phyloP scores from a whole-genome alignment of 2,113 vertebrate species.

The Bungarus multicinctus region DNA sequence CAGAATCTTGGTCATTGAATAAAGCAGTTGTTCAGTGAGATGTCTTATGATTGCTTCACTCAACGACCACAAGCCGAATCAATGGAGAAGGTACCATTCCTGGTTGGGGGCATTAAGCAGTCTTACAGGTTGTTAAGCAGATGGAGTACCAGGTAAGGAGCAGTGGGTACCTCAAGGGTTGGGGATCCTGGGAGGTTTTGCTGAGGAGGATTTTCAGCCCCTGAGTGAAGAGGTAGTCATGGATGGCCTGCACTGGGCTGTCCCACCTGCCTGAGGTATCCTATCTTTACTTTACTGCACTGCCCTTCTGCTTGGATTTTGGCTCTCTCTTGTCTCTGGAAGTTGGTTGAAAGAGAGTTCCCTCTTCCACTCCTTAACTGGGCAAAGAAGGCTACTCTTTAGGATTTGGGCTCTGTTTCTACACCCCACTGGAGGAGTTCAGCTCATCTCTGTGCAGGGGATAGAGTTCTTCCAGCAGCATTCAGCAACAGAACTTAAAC shows the following conservation, averaged over 20 bases:
- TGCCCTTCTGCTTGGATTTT: background rate
- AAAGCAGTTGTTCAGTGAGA: background rate
- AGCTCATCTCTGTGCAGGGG: background rate
- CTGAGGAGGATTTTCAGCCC: background rate
- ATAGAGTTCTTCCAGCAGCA: background rate
- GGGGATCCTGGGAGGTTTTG: background rate
- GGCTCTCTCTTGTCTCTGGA: background rate
- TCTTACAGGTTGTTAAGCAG: background rate
- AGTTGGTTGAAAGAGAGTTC: background rate
- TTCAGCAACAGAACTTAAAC: background rate
- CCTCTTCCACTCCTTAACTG: background rate
- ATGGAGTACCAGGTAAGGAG: background rate
- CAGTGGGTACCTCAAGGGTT: background rate
- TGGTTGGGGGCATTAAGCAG: background rate
- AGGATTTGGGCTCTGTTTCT: background rate
- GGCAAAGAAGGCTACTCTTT: background rate
- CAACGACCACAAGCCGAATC: background rate
- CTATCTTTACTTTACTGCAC: background rate
- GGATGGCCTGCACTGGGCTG: background rate
- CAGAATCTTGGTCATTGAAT: background rate
- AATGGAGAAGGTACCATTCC: too few relatives aligned
- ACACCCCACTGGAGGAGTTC: background rate
- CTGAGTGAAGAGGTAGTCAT: background rate
- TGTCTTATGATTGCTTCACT: background rate
- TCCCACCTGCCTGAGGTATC: background rate